Evolutionary conservation across 2,113 vertebrate species (phyloP).

Genomic region (Tursiops truncatus): DNA sequence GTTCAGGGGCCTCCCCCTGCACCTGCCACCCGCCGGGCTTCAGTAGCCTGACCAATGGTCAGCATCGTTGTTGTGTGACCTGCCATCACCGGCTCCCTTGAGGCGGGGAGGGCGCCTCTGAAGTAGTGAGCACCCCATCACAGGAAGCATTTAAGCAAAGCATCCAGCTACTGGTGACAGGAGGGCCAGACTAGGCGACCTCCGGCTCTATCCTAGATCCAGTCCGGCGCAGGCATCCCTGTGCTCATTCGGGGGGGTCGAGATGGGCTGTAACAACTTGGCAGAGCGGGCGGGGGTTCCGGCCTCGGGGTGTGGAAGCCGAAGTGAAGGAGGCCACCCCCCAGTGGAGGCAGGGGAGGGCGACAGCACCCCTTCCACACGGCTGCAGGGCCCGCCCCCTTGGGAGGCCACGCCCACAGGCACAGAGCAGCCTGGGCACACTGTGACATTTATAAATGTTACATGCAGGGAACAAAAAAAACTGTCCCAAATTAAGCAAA

Average conservation of each 20-base stretch:
- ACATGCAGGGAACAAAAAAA: not conserved
- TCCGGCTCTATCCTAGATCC: not conserved
- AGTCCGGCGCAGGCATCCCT: not conserved
- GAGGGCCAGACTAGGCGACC: not conserved
- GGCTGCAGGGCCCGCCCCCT: not conserved
- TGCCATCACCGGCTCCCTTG: not conserved
- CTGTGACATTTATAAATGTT: not conserved
- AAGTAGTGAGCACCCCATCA: accelerated
- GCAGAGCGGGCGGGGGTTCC: not conserved
- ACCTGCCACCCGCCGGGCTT: not conserved
- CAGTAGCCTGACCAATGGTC: accelerated
- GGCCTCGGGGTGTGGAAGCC: not conserved
- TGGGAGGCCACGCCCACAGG: accelerated
- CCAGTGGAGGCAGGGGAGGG: not conserved
- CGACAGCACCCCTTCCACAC: not conserved
- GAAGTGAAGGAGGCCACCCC: not conserved
- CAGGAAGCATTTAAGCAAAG: too few species aligned
- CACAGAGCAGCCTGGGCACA: accelerated
- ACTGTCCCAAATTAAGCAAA: not conserved
- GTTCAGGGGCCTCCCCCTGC: not conserved
- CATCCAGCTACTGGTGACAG: not conserved
- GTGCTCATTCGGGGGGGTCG: not conserved
- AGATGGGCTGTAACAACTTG: not conserved
- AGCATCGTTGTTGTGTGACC: accelerated
- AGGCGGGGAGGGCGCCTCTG: not conserved